Evolutionary conservation across 1,140 invertebrate species (phyloP).

Genomic region (Pseudomyrmex cubaensis): DNA sequence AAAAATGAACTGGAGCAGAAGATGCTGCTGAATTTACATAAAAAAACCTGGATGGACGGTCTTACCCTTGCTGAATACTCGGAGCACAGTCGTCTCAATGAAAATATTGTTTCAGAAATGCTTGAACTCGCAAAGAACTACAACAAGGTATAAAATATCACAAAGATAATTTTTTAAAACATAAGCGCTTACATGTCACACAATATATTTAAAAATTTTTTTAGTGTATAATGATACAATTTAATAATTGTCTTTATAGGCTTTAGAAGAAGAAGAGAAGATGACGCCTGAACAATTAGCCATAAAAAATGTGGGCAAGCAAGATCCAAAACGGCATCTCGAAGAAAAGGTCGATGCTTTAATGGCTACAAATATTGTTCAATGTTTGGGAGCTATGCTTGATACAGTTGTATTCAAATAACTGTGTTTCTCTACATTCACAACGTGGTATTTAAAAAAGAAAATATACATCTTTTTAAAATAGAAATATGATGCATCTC

Average conservation of each 20-base stretch:
- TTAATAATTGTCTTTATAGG: constrained; percentile 83
- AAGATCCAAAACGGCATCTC: constrained; percentile 99
- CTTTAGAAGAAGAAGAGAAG: constrained; percentile 99
- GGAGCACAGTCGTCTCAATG: constrained; percentile 96
- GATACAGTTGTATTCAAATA: constrained; percentile 98
- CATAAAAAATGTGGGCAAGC: constrained; percentile 99
- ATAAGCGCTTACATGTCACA: neutral
- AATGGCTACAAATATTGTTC: constrained; percentile 99
- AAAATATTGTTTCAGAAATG: constrained; percentile 98
- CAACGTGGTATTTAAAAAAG: constrained; percentile 73
- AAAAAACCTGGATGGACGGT: constrained; percentile 99
- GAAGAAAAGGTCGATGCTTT: constrained; percentile 99
- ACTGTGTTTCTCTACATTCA: constrained; percentile 77
- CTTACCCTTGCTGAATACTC: constrained; percentile 97
- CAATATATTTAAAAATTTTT: neutral
- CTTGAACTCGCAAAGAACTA: constrained; percentile 99
- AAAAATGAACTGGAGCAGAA: constrained; percentile 99
- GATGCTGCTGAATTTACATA: constrained; percentile 99
- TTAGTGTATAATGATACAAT: constrained; percentile 2
- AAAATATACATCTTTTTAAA: constrained; percentile 77
- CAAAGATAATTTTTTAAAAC: constrained; percentile 38
- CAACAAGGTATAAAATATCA: constrained; percentile 91
- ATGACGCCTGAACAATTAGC: constrained; percentile 99
- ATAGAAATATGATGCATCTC: constrained; percentile 44
- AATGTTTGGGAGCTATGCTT: constrained; percentile 99